These are phyloP conservation scores for Dryobotodes eremita DNA, from an alignment of 2,888 invertebrate species.

Conservation along the genomic window DNA sequence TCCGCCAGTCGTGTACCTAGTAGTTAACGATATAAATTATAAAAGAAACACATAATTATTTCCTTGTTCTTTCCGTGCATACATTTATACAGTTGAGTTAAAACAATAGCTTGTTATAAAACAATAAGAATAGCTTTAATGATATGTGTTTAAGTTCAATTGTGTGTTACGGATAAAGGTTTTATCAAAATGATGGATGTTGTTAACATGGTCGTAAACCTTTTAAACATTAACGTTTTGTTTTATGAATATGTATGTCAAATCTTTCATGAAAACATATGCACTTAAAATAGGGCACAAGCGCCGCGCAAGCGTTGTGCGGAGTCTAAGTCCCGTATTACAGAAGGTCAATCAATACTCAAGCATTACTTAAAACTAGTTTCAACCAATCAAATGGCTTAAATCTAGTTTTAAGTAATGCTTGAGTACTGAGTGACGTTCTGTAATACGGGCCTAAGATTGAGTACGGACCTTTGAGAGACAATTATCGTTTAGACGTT, in stretches of 20 bases:
- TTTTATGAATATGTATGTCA: not conserved
- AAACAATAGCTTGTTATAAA: conserved; percentile 81
- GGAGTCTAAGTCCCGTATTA: too few species aligned
- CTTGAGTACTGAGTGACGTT: too few species aligned
- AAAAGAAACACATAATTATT: conserved; percentile 70
- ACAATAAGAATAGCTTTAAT: conserved; percentile 70
- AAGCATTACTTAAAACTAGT: too few species aligned
- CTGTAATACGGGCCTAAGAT: too few species aligned
- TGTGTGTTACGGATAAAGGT: conserved; percentile 34
- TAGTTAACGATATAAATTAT: conserved; percentile 36
- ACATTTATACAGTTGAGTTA: conserved; percentile 70
- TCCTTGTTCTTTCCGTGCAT: conserved; percentile 75
- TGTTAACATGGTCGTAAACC: not conserved
- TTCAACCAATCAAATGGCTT: too few species aligned
- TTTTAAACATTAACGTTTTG: not conserved
- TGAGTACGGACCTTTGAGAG: too few species aligned
- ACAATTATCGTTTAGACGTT: too few species aligned
- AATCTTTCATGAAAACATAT: too few species aligned
- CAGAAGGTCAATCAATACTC: too few species aligned
- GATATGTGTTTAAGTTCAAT: conserved; percentile 54
- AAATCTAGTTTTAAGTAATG: too few species aligned
- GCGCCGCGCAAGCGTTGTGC: too few species aligned
- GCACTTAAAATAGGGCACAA: too few species aligned
- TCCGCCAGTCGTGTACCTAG: not conserved
- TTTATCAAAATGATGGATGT: conserved; percentile 33